phyloP scores from a whole-genome alignment of 2,113 vertebrate species.

The Holacanthus passer region DNA sequence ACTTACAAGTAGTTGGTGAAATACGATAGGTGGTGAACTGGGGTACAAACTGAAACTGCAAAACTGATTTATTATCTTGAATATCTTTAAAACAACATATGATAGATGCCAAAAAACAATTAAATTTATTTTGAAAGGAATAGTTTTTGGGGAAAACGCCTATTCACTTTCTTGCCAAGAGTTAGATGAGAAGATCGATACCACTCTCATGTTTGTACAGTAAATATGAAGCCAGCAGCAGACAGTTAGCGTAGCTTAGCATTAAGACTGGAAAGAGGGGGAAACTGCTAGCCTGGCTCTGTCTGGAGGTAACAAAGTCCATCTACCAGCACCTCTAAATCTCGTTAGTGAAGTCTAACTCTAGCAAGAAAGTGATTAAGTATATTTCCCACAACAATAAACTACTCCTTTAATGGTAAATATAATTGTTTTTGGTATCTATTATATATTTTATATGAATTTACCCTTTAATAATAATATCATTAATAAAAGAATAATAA shows the following conservation, averaged over 20 bases:
- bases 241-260: not conserved
- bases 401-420: not conserved
- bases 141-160: not conserved
- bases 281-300: not conserved
- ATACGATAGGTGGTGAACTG: not conserved
- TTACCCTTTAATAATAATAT: no score
- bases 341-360: not conserved
- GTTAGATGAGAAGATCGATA: no score
- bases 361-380: not conserved
- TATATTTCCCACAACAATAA: not conserved
- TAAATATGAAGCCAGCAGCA: no score
- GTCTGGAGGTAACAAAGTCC: not conserved
- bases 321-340: not conserved
- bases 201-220: not conserved
- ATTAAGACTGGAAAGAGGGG: not conserved
- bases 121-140: not conserved
- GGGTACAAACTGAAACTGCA: not conserved
- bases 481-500: no score
- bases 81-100: not conserved
- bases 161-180: not conserved
- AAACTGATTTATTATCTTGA: not conserved
- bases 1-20: constrained; percentile 7
- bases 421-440: not conserved
- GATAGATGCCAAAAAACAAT: not conserved
- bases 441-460: no score